A percentile compares a stretch with the other conserved stretches of the same genome.
Conservation (phyloP, 2,113 vertebrate species). For the Chinchilla lanigera region DNA sequence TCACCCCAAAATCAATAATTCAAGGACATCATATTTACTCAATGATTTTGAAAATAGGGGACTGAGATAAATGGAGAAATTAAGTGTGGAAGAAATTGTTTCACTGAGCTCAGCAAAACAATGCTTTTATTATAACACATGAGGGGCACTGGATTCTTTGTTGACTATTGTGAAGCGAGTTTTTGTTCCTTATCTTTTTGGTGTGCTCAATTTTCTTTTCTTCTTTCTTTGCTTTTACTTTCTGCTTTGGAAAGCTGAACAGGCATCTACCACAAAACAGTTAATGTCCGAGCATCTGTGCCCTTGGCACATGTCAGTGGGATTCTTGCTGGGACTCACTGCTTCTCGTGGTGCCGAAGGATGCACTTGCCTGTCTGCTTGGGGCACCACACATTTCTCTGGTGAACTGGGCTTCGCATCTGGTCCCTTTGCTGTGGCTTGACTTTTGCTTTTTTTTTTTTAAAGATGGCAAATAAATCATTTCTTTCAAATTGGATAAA, state of each 20-base stretch:
- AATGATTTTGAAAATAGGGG: neutral
- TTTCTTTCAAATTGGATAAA: conserved; percentile 73
- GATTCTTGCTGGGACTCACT: accelerated
- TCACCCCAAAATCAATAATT: neutral
- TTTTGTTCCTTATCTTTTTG: neutral
- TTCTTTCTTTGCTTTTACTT: neutral
- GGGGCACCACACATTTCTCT: neutral
- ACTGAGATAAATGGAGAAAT: neutral
- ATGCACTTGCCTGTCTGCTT: neutral
- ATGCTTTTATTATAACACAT: neutral
- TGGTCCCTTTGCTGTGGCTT: conserved; percentile 9
- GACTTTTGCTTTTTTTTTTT: conserved; percentile 53
- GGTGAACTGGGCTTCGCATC: conserved; percentile 56
- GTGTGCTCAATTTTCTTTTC: neutral
- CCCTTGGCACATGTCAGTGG: accelerated
- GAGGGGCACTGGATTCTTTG: neutral
- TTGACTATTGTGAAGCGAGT: neutral
- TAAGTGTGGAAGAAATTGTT: neutral
- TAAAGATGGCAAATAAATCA: conserved; percentile 73
- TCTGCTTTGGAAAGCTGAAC: neutral
- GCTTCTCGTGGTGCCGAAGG: accelerated
- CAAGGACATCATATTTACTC: neutral
- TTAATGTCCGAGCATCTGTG: neutral
- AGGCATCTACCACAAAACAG: neutral
- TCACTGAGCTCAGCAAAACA: neutral